These are phyloP conservation scores for Sinopyrophorus schimmeli DNA, from an alignment of 2,888 invertebrate species.

Conservation along the genomic window DNA sequence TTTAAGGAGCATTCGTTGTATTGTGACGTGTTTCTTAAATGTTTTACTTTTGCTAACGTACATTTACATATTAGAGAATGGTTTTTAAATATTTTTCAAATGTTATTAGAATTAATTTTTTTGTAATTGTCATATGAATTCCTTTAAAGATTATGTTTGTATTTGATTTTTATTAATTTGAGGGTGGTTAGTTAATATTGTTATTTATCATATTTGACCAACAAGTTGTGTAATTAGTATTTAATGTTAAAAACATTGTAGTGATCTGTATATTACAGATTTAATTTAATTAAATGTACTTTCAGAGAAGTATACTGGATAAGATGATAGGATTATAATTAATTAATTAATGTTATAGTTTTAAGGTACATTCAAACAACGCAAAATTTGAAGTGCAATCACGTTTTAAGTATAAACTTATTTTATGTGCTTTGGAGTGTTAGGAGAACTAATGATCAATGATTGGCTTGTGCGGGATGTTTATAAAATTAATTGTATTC, in stretches of 20 bases:
- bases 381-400: too few species aligned
- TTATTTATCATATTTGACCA: slow-evolving; percentile 35
- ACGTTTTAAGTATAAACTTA: too few species aligned
- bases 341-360: too few species aligned
- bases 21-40: slow-evolving; percentile 22
- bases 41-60: slow-evolving; percentile 18
- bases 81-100: slow-evolving; percentile 12
- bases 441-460: too few species aligned
- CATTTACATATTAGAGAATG: slow-evolving; percentile 18
- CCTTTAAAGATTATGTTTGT: slow-evolving; percentile 17
- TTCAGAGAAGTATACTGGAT: too few species aligned
- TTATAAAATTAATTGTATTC: too few species aligned
- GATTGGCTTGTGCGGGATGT: too few species aligned
- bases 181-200: slow-evolving; percentile 26
- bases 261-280: slow-evolving; percentile 54
- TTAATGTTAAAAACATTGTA: slow-evolving; percentile 43
- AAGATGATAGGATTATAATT: too few species aligned
- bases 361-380: too few species aligned
- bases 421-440: too few species aligned
- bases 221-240: slow-evolving; percentile 33
- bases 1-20: slow-evolving; percentile 15
- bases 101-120: slow-evolving; percentile 2
- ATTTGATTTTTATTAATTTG: slow-evolving; percentile 19
- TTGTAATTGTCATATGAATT: slow-evolving; percentile 20
- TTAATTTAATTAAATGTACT: slow-evolving; percentile 46